Evolutionary conservation across 2,797 vertebrate genomes (phyloP).

Genomic region (Myotis pilosus): DNA sequence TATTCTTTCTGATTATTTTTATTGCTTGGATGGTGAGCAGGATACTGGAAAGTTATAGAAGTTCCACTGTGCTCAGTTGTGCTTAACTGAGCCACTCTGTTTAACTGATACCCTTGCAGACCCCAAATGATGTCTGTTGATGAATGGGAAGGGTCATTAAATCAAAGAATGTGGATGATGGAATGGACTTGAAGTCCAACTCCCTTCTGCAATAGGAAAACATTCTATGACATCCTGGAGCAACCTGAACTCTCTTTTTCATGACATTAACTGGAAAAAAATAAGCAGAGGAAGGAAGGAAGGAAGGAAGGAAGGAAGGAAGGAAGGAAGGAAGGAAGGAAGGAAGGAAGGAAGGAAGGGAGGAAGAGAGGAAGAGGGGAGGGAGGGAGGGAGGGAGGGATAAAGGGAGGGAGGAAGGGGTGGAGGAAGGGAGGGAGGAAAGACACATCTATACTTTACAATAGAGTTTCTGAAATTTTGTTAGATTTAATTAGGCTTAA

Average conservation of each 20-base stretch:
- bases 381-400: accelerated
- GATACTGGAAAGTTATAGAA: neutral
- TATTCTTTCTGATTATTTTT: neutral
- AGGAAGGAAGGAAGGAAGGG: neutral
- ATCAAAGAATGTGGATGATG: neutral
- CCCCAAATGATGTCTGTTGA: neutral
- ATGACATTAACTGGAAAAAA: neutral
- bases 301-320: neutral
- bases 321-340: neutral
- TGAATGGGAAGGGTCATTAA: neutral
- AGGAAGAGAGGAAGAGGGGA: neutral
- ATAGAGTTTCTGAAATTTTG: neutral
- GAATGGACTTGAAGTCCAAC: neutral
- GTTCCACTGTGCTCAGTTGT: neutral
- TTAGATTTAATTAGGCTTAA: neutral
- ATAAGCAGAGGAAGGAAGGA: neutral
- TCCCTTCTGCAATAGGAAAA: neutral
- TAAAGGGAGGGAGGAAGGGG: accelerated
- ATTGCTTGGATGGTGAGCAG: neutral
- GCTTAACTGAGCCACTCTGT: neutral
- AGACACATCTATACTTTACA: neutral
- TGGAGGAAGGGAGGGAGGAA: neutral
- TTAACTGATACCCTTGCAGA: neutral
- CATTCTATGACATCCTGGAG: neutral
- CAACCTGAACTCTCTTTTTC: neutral